Percentiles rank a stretch among this genome's conserved stretches.
phyloP scores from a whole-genome alignment of 2,888 invertebrate species.

The Odontocolon sp. region DNA sequence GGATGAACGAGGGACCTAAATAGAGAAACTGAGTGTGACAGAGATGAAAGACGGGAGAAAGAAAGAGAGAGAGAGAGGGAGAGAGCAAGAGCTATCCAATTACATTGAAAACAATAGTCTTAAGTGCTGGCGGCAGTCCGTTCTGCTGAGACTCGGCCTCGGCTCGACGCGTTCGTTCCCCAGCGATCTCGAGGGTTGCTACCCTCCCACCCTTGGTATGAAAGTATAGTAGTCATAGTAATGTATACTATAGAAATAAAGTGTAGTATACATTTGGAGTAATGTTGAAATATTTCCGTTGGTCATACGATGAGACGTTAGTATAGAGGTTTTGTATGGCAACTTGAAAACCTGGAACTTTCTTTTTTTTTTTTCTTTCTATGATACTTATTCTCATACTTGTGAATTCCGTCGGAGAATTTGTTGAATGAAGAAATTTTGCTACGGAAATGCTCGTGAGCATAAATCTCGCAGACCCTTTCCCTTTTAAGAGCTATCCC shows the following conservation, averaged over 20 bases:
- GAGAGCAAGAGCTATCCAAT: conserved; percentile 80
- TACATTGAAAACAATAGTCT: conserved; percentile 82
- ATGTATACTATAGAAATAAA: too few species aligned
- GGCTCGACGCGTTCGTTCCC: conserved; percentile 53
- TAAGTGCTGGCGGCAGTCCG: conserved; percentile 79
- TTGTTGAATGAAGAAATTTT: conserved; percentile 12
- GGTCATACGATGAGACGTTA: conserved; percentile 37
- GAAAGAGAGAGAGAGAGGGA: conserved; percentile 67
- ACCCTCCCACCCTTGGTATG: conserved; percentile 38
- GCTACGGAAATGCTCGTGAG: conserved; percentile 2
- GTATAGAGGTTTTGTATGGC: background rate
- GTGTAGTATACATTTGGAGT: too few species aligned
- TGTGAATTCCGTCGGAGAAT: conserved; percentile 4
- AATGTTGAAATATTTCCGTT: too few species aligned
- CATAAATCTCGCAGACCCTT: conserved; percentile 24
- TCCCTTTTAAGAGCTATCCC: background rate
- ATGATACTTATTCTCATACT: background rate
- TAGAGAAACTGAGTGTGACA: conserved; percentile 32
- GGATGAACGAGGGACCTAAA: conserved; percentile 52
- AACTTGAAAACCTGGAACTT: background rate
- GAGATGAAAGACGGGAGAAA: conserved; percentile 54
- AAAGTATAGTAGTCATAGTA: conserved; percentile 35
- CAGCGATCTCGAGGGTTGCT: conserved; percentile 45
- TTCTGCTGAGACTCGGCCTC: conserved; percentile 48
- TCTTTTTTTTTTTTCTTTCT: background rate